Evolutionary conservation across 1,140 invertebrate species (phyloP), one percentile per base, ranked within the genome.

Genomic region (Diorhabda sublineata): DNA sequence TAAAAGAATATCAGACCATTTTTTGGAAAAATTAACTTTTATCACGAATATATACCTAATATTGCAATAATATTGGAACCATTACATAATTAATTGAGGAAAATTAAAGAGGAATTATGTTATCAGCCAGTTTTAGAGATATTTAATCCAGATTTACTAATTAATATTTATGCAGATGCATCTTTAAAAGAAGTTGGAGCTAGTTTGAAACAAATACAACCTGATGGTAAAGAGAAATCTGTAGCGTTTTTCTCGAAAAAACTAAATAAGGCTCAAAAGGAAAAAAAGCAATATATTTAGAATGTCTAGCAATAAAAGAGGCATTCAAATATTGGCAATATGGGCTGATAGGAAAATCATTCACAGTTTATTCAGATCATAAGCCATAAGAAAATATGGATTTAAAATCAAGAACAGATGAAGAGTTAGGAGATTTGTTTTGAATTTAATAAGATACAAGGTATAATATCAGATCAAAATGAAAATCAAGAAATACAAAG

Each of bases 251-350:
- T 81, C 70, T 75, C 79, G 56, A 79, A 77, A 64, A 75, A 80
- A 72, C 67, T 80, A 64, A 78, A 74, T 69, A 66, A 72, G 71
- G 74, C 78, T 74, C 80, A 82, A 74, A 73, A 75, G 57, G 71
- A 63, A 76, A 77, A 68, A 80, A 80, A 74, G 75, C 75, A 5
- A 77, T 79, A 42, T 79, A 78, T 69, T 59, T 79, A 42, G 78
- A 81, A 77, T 80, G 74, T 65, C 66, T 80, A 71, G 79, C 76
- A 44, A 81, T 82, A 26, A 81, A 80, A 78, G 81, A 83, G 76
- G 73, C 75, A 59, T 45, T 82, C 45, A 79, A 71, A 74, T 82
- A 80, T 69, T 82, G 80, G 79, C 79, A 81, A 72, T 69, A 81
- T 59, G 77, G 74, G 77, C 67, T 82, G 5, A 79, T 82, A 65